These are phyloP conservation scores for Cotesia typhae DNA, from an alignment of 1,140 invertebrate species.

Conservation along the genomic window DNA sequence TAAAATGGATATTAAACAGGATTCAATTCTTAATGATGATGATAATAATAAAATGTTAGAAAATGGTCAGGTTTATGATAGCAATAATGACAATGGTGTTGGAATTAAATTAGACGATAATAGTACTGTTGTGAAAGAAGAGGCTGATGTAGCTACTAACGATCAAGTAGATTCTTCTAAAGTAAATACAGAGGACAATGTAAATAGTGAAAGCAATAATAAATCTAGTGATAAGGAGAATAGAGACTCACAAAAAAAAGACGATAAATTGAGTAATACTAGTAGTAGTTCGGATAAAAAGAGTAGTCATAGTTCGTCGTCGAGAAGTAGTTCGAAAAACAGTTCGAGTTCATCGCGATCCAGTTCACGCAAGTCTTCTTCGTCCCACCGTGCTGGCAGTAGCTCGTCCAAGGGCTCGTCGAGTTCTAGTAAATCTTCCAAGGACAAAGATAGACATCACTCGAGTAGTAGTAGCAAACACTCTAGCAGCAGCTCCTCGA, in stretches of 20 bases:
- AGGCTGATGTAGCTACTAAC: conserved; percentile 43
- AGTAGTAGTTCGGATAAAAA: conserved; percentile 60
- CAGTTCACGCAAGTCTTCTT: conserved; percentile 54
- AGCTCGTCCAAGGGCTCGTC: conserved; percentile 50
- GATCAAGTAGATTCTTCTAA: conserved; percentile 44
- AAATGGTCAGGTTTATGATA: conserved; percentile 46
- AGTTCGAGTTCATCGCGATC: conserved; percentile 44
- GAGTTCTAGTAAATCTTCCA: conserved; percentile 57
- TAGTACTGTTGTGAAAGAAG: conserved; percentile 53
- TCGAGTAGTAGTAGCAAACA: conserved; percentile 54
- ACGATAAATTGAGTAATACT: conserved; percentile 53
- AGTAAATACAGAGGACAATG: conserved; percentile 52
- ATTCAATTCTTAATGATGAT: conserved; percentile 39
- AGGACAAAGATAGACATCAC: conserved; percentile 60
- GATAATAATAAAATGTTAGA: conserved; percentile 40
- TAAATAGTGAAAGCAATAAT: conserved; percentile 47
- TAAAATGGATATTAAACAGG: conserved; percentile 47
- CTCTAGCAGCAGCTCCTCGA: conserved; percentile 41
- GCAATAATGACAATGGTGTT: conserved; percentile 36
- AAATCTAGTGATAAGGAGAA: conserved; percentile 63
- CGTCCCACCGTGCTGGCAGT: conserved; percentile 52
- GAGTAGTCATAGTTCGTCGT: conserved; percentile 65
- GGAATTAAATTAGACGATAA: conserved; percentile 50
- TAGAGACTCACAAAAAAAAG: conserved; percentile 57
- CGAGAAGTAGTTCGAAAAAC: conserved; percentile 67